Base-by-base conservation (phyloP, 1,140 invertebrate genomes). In the Drosophila rhopaloa region DNA sequence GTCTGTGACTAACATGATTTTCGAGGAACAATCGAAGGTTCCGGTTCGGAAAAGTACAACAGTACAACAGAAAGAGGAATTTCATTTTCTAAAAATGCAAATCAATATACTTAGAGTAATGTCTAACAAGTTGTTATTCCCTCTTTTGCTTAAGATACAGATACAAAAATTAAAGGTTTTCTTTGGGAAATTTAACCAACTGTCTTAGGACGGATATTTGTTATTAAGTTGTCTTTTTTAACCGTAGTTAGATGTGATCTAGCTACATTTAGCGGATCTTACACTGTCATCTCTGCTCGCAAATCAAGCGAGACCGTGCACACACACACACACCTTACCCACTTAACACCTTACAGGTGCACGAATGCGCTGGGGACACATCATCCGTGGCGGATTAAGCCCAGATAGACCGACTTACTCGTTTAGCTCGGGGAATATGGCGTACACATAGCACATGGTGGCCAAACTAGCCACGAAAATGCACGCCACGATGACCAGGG, bases 391-490 rank as follows among this genome's bases (percentile, higher is more conserved):
- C 29, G 9, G 9, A 13, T 16, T 14, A 40, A 24, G n/a, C 38
- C 19, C 27, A 60, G 35, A 43, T 53, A 11, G 37, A 9, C 11
- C 47, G 11, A 95, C 96, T 96, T 95, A 97, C 97, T 95, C 94
- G 92, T 96, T 94, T 62, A 98, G 93, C 89, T 97, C 93, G 68
- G 97, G 97, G 93, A 97, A 97, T 93, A 95, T 96, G 75, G 93
- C 94, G 82, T 96, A 96, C 11, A 96, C 94, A 67, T 92, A 92
- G 71, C 72, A 90, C 79, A 92, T 89, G 46, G 91, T 81, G 19
- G 68, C 60, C 50, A 92, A 60, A 50, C 91, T 91, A 29, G 79
- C 70, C 37, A 81, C 41, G 41, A 92, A 92, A 44, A 92, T 92
- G 47, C 62, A 75, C 37, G 72, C 76, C n/a, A 92, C 79, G 48